These are phyloP conservation scores for Dicycla oo DNA, from an alignment of 2,888 invertebrate species.

Conservation along the genomic window DNA sequence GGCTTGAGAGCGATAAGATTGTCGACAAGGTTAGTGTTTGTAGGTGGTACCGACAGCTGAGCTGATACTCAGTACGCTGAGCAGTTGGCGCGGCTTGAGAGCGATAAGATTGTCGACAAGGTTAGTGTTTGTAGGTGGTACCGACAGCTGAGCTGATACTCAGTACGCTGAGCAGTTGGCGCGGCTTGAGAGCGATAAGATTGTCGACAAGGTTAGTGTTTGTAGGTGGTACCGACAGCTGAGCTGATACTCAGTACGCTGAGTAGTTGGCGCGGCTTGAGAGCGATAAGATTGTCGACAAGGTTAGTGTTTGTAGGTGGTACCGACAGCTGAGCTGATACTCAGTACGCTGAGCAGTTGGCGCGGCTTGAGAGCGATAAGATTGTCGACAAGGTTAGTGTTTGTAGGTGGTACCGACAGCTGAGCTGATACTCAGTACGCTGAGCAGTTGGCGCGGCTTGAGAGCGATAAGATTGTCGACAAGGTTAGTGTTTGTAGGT, in stretches of 20 bases:
- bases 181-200: constrained; percentile 94
- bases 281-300: no score
- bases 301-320: no score
- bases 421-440: no score
- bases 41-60: constrained; percentile 21
- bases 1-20: constrained; percentile 95
- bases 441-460: no score
- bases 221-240: constrained; percentile 60
- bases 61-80: constrained; percentile 91
- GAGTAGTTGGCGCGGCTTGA: no score
- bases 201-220: constrained; percentile 95
- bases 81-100: constrained; percentile 94
- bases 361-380: no score
- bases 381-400: no score
- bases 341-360: no score
- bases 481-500: no score
- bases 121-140: constrained; percentile 90
- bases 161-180: constrained; percentile 96
- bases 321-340: no score
- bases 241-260: constrained; percentile 38
- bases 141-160: constrained; percentile 23
- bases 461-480: no score
- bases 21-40: constrained; percentile 95
- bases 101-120: constrained; percentile 96
- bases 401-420: no score